Evolutionary conservation across 2,797 vertebrate genomes (phyloP), one percentile per base, ranked within the genome.

Genomic region (Squalus acanthias): DNA sequence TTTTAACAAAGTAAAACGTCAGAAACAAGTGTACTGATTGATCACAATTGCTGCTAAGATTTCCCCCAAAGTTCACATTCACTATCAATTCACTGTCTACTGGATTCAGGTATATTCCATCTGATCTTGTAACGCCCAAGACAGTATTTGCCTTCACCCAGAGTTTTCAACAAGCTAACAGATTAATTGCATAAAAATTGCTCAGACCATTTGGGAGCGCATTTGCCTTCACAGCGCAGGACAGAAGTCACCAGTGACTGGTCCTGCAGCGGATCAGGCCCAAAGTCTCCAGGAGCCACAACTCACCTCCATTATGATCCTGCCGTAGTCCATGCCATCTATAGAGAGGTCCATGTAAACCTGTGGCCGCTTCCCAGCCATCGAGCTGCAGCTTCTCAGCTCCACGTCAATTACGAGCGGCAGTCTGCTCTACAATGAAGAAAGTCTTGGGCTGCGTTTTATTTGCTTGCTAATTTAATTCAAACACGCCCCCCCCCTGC

Each of bases 341-440:
- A 98, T 99, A 22, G 98, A 98, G 95, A 99, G 98, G 96, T 99
- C 99, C 97, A 99, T 97, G 97, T 98, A 99, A 12, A 99, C 99
- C 0, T 97, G 96, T 0, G 99, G 99, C 96, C 98, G 99, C 5
- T 53, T 96, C 8, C 95, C 53, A 3, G 22, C 46, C 3, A 94
- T 65, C 97, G 88, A 0, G 97, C 97, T 12, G 97, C 97, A 98
- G 96, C 63, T 29, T 50, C 67, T 46, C 39, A 50, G 67, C 22
- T 24, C 33, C 1, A 50, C 7, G 7, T 33, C 1, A 50, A 46
- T 20, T 17, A 12, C 39, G 1, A 88, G 26, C 97, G 93, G 96
- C 97, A 29, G 53, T 6, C 97, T 0, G 97, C 97, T 1, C 97
- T 96, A 1, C 9, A 96, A 50, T 2, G 97, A 95, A 96, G 53